Evolutionary conservation across 1,140 invertebrate species (phyloP).

Genomic region (Anoplolepis gracilipes): DNA sequence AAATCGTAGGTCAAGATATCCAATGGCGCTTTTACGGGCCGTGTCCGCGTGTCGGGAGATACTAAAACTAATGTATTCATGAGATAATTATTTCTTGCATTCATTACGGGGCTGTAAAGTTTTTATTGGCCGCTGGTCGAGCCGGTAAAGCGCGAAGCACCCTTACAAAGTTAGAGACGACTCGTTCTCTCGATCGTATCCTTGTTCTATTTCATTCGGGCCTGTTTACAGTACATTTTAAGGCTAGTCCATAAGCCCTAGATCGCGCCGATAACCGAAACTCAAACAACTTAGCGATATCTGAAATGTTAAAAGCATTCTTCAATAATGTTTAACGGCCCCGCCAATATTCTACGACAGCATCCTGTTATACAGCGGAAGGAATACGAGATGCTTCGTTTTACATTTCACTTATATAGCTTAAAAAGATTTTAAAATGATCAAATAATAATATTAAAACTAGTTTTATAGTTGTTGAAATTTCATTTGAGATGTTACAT

Average conservation of each 20-base stretch:
- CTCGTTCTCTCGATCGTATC: neutral
- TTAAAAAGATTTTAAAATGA: neutral
- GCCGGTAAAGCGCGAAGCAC: constrained; percentile 72
- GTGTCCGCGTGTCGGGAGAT: constrained; percentile 75
- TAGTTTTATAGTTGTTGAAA: neutral
- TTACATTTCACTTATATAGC: neutral
- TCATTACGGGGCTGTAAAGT: constrained; percentile 82
- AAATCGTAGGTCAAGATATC: constrained; percentile 78
- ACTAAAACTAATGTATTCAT: constrained; percentile 85
- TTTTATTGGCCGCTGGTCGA: constrained; percentile 77
- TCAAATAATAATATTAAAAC: neutral
- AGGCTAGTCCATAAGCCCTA: constrained; percentile 57
- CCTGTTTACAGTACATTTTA: constrained; percentile 76
- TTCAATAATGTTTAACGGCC: constrained; percentile 65
- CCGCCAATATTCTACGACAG: constrained; percentile 13
- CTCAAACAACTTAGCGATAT: constrained; percentile 61
- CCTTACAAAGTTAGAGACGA: constrained; percentile 80
- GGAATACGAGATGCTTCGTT: neutral
- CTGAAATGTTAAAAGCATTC: constrained; percentile 71
- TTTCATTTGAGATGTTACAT: neutral
- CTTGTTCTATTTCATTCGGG: constrained; percentile 41
- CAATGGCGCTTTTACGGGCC: constrained; percentile 76
- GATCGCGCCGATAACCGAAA: constrained; percentile 67
- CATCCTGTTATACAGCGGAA: neutral
- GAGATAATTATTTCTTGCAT: constrained; percentile 85